Evolutionary conservation across 2,797 vertebrate genomes (phyloP), one percentile per base, ranked within the genome.

Genomic region (Propithecus perrieri): DNA sequence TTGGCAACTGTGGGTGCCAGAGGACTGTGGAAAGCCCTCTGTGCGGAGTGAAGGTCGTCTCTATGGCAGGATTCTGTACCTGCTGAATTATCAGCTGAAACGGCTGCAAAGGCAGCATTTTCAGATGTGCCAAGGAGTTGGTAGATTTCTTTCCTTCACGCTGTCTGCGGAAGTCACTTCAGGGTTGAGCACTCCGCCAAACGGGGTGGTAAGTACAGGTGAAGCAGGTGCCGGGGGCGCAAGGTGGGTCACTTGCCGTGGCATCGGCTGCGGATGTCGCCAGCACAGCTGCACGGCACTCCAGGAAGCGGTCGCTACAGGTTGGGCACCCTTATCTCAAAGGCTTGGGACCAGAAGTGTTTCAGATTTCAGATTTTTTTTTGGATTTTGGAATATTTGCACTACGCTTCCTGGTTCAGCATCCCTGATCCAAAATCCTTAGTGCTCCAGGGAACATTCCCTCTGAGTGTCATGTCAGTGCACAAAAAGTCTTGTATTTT

Each of bases 211-310:
- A 12, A 24, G 30, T 14, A 2, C 30, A 14, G 13, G 38, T 41
- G 67, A 24, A 41, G 35, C 12, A 22, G 67, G 11, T 71, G n/a
- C 22, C 4, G 0, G 67, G 35, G 4, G 7, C 13, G 3, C 22
- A 28, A 72, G 69, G 41, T 5, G 3, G 24, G 55, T 10, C 24
- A 57, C 55, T 11, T 24, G 9, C 53, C 7, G 7, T 22, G 53
- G 53, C 18, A 7, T 22, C 7, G 55, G 24, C 9, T 0, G 4
- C 0, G 55, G 55, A 26, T 3, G 55, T 57, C 4, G 4, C 3
- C 3, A 26, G 55, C 9, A 41, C 24, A 72, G 38, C 69, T 41
- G 24, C 38, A 24, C 24, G 26, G 69, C 24, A 28, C 38, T 72
- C 38, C 22, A 38, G 67, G 18, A 11, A 33, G 12, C 2, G 12